A percentile compares a stretch with the other conserved stretches of the same genome.
These are phyloP conservation scores for Caerostris extrusa DNA, from an alignment of 1,140 invertebrate genomes.

Conservation along the genomic window DNA sequence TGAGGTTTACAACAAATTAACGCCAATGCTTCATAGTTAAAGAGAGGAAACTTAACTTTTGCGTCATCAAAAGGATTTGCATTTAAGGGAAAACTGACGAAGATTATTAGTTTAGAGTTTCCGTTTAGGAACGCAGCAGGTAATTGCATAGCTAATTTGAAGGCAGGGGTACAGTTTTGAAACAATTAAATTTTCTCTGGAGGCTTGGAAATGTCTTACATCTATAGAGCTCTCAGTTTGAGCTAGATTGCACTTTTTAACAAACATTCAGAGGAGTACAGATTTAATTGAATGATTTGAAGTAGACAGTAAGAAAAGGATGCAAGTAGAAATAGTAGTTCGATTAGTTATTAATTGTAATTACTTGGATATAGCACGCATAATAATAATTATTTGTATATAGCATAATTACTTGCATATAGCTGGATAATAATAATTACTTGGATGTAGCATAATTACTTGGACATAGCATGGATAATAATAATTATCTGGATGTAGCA, in stretches of 20 bases:
- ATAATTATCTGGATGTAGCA: too few relatives aligned
- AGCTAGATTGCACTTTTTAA: neutral
- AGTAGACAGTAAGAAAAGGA: too few relatives aligned
- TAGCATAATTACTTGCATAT: too few relatives aligned
- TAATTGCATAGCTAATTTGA: neutral
- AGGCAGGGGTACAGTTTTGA: neutral
- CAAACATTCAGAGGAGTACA: too few relatives aligned
- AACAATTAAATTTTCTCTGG: conserved; percentile 34
- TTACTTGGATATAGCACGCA: too few relatives aligned
- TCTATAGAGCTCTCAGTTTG: neutral
- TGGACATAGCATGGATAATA: too few relatives aligned
- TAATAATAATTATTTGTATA: too few relatives aligned
- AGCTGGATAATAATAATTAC: too few relatives aligned
- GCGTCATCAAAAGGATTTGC: neutral
- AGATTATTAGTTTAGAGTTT: conserved; percentile 13
- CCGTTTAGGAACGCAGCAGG: conserved; percentile 20
- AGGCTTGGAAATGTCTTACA: neutral
- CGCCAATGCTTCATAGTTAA: neutral
- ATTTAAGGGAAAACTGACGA: neutral
- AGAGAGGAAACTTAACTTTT: neutral
- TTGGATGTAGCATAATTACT: too few relatives aligned
- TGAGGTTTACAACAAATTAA: neutral
- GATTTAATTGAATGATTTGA: too few relatives aligned
- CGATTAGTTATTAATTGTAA: too few relatives aligned
- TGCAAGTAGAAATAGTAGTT: too few relatives aligned